These are phyloP conservation scores for Limenitis camilla DNA, from an alignment of 2,888 invertebrate genomes.

Conservation along the genomic window DNA sequence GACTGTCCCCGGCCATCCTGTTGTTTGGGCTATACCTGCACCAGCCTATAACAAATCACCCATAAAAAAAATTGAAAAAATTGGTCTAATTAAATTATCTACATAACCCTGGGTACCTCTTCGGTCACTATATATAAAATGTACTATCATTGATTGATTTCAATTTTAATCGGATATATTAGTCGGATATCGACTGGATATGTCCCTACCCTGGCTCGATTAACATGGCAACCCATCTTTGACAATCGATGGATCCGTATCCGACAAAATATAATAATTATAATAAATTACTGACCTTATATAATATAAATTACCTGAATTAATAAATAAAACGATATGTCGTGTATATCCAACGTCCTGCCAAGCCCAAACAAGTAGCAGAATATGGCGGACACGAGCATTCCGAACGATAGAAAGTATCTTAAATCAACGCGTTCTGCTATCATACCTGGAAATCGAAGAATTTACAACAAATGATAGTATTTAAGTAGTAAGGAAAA, in stretches of 20 bases:
- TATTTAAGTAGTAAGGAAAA: too few species aligned
- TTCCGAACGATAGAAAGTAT: constrained; percentile 92
- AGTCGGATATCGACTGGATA: too few species aligned
- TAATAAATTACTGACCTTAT: too few species aligned
- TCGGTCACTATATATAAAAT: too few species aligned
- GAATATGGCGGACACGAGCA: constrained; percentile 90
- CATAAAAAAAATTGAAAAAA: too few species aligned
- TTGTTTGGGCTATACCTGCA: constrained; percentile 92
- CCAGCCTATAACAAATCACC: constrained; percentile 70
- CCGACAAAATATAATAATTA: too few species aligned
- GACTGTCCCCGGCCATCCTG: constrained; percentile 98
- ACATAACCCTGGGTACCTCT: too few species aligned
- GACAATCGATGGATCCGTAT: too few species aligned
- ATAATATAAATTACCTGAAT: constrained; percentile 79
- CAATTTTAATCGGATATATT: too few species aligned
- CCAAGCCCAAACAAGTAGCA: constrained; percentile 93
- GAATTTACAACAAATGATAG: too few species aligned
- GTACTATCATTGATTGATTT: too few species aligned
- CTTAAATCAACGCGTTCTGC: constrained; percentile 94
- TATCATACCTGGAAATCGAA: constrained; percentile 83
- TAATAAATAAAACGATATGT: constrained; percentile 84
- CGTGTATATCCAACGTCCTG: constrained; percentile 85
- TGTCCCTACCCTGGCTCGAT: not conserved
- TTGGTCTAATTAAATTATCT: too few species aligned
- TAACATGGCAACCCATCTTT: not conserved